Evolutionary conservation across 2,113 vertebrate species (phyloP).

Genomic region (Melanostigma gelatinosum): DNA sequence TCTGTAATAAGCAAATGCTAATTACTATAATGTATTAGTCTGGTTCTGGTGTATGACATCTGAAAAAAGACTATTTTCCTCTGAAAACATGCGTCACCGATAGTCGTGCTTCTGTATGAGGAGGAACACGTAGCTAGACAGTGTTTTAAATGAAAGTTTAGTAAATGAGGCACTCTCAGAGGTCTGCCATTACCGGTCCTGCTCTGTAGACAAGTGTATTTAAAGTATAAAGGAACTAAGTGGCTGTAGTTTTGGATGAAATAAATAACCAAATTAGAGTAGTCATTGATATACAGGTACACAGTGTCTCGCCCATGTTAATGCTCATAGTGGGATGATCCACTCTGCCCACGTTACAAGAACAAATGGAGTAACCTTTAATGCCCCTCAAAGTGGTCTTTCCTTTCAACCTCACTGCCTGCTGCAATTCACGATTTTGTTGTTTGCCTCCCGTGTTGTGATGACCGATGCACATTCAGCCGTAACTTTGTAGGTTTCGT

Average conservation of each 20-base stretch:
- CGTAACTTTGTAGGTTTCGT: background rate
- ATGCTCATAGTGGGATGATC: background rate
- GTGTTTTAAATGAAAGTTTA: constrained; percentile 1
- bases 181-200: constrained; percentile 15
- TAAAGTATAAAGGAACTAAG: too few relatives aligned
- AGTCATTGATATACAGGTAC: too few relatives aligned
- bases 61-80: background rate
- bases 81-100: background rate
- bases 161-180: constrained; percentile 5
- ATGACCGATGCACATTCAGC: background rate
- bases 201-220: background rate
- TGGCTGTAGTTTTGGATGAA: background rate
- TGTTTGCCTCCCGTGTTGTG: background rate
- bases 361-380: background rate
- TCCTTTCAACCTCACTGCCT: background rate
- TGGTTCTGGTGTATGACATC: background rate
- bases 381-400: background rate
- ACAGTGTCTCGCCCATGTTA: too few relatives aligned
- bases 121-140: background rate
- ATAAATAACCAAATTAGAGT: too few relatives aligned
- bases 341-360: background rate
- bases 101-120: background rate
- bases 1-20: background rate
- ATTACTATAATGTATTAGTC: too few relatives aligned
- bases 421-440: constrained; percentile 5